These are phyloP conservation scores for Trinectes maculatus DNA, from an alignment of 2,113 vertebrate genomes.

Conservation along the genomic window DNA sequence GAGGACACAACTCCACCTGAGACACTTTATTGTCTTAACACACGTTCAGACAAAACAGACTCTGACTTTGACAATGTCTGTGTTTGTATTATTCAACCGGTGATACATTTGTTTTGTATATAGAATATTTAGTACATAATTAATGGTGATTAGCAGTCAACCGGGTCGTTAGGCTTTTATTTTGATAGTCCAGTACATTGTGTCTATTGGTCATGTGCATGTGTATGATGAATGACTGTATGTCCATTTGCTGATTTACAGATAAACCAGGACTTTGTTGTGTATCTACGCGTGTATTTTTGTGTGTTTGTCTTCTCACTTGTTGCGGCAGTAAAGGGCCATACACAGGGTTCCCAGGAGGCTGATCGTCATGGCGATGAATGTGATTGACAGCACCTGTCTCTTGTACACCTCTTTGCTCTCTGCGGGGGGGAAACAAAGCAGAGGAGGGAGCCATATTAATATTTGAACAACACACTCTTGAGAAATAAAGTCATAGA, in stretches of 20 bases:
- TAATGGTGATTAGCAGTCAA: no score
- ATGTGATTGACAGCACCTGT: conserved; percentile 96
- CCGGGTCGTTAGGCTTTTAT: no score
- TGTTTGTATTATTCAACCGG: background rate
- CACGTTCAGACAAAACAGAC: no score
- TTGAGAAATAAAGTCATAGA: conserved; percentile 21
- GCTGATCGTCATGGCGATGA: conserved; percentile 94
- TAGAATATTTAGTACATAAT: no score
- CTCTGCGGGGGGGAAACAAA: conserved; percentile 83
- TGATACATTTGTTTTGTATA: no score
- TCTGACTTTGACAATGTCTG: background rate
- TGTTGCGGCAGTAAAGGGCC: conserved; percentile 96
- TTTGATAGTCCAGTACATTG: no score
- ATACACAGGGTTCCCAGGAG: conserved; percentile 94
- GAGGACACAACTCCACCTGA: background rate
- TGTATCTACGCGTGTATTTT: background rate
- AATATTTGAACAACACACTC: conserved; percentile 42
- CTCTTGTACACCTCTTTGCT: conserved; percentile 96
- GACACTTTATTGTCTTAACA: background rate
- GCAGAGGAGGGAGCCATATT: conserved; percentile 39
- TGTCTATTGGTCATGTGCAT: no score
- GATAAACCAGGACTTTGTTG: background rate
- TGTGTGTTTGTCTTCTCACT: conserved; percentile 78
- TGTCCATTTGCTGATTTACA: no score
- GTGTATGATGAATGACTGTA: no score